Conservation (phyloP, 1,140 invertebrate genomes). For the Phthorimaea operculella region DNA sequence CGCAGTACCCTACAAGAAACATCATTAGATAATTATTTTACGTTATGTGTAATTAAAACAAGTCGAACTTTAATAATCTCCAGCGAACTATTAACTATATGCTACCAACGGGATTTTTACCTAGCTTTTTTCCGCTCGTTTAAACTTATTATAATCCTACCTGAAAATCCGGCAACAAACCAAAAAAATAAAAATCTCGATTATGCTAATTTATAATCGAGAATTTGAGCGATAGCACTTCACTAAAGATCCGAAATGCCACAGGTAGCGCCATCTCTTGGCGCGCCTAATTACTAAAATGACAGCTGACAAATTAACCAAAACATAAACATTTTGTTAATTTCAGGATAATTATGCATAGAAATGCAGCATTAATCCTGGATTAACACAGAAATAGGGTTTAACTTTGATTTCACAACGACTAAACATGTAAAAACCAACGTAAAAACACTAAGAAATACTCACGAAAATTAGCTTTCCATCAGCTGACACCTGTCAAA, state of each 20-base stretch:
- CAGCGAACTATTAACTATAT: no score
- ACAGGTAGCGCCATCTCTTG: slow-evolving; percentile 15
- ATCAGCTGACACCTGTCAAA: slow-evolving; percentile 61
- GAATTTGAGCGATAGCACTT: not conserved
- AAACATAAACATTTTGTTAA: slow-evolving; percentile 4
- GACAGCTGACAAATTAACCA: slow-evolving; percentile 1
- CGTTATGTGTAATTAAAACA: no score
- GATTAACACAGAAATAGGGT: not conserved
- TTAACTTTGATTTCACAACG: not conserved
- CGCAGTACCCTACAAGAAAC: no score
- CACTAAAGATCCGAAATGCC: not conserved
- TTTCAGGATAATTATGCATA: not conserved
- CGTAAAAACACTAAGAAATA: slow-evolving; percentile 18
- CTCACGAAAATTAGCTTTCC: slow-evolving; percentile 23
- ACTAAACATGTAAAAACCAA: slow-evolving; percentile 1
- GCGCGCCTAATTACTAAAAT: not conserved
- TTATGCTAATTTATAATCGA: not conserved
- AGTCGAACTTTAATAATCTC: no score
- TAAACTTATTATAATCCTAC: no score
- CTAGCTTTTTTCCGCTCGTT: no score
- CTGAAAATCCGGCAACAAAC: no score
- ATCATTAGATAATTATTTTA: no score
- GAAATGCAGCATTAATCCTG: not conserved
- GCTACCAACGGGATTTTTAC: no score
- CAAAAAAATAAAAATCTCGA: no score